A percentile compares a stretch with the other conserved stretches of the same genome.
phyloP scores from a whole-genome alignment of 2,888 invertebrate genomes.

The Oscheius sp. region DNA sequence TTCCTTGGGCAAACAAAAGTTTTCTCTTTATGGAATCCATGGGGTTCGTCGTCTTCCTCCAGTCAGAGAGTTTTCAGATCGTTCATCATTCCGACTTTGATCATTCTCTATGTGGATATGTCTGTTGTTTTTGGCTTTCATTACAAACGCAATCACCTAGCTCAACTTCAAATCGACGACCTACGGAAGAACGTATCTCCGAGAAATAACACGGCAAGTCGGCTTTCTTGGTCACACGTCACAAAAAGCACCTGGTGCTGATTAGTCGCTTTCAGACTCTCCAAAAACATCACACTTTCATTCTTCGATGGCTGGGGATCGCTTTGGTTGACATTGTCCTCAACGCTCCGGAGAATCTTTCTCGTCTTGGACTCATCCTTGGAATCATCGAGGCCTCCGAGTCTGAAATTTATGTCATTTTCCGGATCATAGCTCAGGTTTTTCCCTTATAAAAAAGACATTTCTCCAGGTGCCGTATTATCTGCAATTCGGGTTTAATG shows the following conservation, averaged over 20 bases:
- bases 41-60: neutral
- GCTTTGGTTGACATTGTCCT: slow-evolving; percentile 53
- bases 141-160: neutral
- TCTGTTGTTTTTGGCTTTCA: slow-evolving; percentile 27
- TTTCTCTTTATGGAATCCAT: slow-evolving; percentile 27
- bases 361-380: slow-evolving; percentile 41
- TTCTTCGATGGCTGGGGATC: slow-evolving; percentile 51
- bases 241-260: too few species aligned
- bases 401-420: slow-evolving; percentile 20
- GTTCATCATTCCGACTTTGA: slow-evolving; percentile 36
- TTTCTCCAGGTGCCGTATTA: slow-evolving; percentile 53
- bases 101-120: slow-evolving; percentile 38
- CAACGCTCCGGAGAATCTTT: slow-evolving; percentile 54
- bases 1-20: slow-evolving; percentile 6
- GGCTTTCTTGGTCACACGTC: too few species aligned
- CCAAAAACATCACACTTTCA: slow-evolving; percentile 30
- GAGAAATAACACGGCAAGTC: neutral
- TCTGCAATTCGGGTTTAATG: slow-evolving; percentile 56
- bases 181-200: slow-evolving; percentile 19
- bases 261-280: neutral
- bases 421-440: slow-evolving; percentile 17
- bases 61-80: slow-evolving; percentile 26
- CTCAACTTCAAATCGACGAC: slow-evolving; percentile 10
- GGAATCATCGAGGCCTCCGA: slow-evolving; percentile 34
- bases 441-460: neutral